Evolutionary conservation across 1,140 invertebrate species (phyloP), one percentile per base, ranked within the genome.

Genomic region (Agrypnia vestita): DNA sequence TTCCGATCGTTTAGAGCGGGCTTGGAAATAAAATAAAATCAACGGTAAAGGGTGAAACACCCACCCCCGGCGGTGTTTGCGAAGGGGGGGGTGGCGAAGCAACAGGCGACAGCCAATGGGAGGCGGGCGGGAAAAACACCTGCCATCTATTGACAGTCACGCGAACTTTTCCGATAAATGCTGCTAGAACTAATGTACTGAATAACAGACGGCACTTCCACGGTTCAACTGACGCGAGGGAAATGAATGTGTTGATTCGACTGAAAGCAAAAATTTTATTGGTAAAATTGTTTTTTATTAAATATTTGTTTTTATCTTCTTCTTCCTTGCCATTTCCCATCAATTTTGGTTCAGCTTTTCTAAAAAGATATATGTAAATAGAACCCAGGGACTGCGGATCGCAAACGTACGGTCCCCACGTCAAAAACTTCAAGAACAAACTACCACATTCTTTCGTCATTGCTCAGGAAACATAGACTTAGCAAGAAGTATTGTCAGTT

Each of bases 11-110:
- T 75, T 75, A 75, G 53, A 75, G 47, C 75, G 75, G 59, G 59
- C 49, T 64, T n/a, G 76, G 62, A 62, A 69, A 71, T 78, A 78
- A 78, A 78, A 78, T 78, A 78, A 78, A 69, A 78, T 78, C 62
- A 78, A 56, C 76, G 76, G 47, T 78, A 77, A 69, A 71, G 61
- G 61, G 61, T 64, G 61, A 43, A 25, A 15, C 11, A 64, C n/a
- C 46, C 43, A 15, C 43, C 46, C 46, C 15, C 17, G 15, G 15
- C 15, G 15, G 61, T 64, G 35, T 12, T 21, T 55, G 47, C 47
- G 17, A 1, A 19, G 13, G 67, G 19, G 49, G 76, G 62, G 76
- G 75, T 44, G 56, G 11, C n/a, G 49, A 67, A 78, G 76, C 76
- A 78, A 78, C 76, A 78, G 76, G 76, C 76, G 25, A 15, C 35